Evolutionary conservation across 2,797 vertebrate genomes (phyloP).

Genomic region (Gastrophryne carolinensis): DNA sequence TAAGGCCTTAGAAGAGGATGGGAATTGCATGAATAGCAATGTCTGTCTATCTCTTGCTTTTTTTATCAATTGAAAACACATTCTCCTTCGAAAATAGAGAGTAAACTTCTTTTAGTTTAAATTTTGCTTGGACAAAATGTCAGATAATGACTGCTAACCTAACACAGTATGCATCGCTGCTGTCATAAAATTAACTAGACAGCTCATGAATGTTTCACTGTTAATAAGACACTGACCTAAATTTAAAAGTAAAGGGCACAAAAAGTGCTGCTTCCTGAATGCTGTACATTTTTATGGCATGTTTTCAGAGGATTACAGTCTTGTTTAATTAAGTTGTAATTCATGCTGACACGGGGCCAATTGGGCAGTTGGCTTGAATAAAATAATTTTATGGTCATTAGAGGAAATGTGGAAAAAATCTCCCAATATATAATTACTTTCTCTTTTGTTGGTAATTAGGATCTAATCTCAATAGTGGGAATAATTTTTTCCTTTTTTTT

Average conservation of each 20-base stretch:
- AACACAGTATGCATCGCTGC: background rate
- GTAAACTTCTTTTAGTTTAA: too few species aligned
- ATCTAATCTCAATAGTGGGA: background rate
- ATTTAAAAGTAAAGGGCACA: background rate
- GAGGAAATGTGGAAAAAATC: background rate
- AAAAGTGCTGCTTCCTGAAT: background rate
- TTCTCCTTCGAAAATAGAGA: too few species aligned
- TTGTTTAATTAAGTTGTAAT: background rate
- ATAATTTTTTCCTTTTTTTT: too few species aligned
- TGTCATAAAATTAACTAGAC: background rate
- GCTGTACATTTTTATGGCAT: background rate
- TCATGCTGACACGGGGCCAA: background rate
- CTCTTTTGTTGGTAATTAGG: background rate
- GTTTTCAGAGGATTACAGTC: background rate
- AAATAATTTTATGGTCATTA: background rate
- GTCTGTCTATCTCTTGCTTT: too few species aligned
- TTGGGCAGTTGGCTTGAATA: background rate
- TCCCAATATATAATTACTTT: background rate
- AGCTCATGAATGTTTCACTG: background rate
- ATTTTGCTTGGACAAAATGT: too few species aligned
- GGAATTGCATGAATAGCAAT: too few species aligned
- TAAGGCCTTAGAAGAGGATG: too few species aligned
- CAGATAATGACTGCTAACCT: background rate
- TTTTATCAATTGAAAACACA: too few species aligned
- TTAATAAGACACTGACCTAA: background rate